Conservation (phyloP, 2,797 vertebrate species). For the Urocyon cinereoargenteus region DNA sequence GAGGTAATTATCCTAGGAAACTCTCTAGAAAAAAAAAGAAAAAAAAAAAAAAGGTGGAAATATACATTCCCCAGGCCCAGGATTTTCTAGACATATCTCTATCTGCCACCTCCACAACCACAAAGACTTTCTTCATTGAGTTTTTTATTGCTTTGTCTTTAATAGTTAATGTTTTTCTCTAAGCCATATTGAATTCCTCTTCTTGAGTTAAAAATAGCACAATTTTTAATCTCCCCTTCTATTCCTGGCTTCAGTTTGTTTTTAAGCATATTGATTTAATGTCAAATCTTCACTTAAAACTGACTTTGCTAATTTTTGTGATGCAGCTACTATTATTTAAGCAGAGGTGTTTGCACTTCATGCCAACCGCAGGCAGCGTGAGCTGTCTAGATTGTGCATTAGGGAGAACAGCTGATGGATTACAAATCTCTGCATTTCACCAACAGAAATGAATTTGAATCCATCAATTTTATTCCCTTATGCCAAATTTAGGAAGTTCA, state of each 20-base stretch:
- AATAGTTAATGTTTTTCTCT: slow-evolving; percentile 40
- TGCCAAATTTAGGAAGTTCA: slow-evolving; percentile 76
- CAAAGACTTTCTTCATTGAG: not conserved
- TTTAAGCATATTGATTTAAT: slow-evolving; percentile 68
- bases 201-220: slow-evolving; percentile 46
- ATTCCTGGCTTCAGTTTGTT: slow-evolving; percentile 56
- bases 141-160: slow-evolving; percentile 45
- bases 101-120: not conserved
- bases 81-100: not conserved
- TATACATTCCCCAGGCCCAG: not conserved
- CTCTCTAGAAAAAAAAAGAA: not conserved
- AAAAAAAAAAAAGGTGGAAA: not conserved
- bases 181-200: not conserved
- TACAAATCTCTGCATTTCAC: slow-evolving; percentile 76
- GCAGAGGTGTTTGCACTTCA: slow-evolving; percentile 73
- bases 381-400: slow-evolving; percentile 70
- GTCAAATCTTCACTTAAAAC: slow-evolving; percentile 62
- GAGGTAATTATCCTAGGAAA: slow-evolving; percentile 46
- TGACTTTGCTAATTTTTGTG: slow-evolving; percentile 71
- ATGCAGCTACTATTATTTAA: slow-evolving; percentile 75
- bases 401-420: slow-evolving; percentile 75
- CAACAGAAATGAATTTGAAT: slow-evolving; percentile 81
- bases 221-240: not conserved
- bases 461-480: slow-evolving; percentile 79
- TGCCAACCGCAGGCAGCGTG: slow-evolving; percentile 63